Conservation (phyloP, 2,888 invertebrate species). For the Mesorhabditis spiculigera region DNA sequence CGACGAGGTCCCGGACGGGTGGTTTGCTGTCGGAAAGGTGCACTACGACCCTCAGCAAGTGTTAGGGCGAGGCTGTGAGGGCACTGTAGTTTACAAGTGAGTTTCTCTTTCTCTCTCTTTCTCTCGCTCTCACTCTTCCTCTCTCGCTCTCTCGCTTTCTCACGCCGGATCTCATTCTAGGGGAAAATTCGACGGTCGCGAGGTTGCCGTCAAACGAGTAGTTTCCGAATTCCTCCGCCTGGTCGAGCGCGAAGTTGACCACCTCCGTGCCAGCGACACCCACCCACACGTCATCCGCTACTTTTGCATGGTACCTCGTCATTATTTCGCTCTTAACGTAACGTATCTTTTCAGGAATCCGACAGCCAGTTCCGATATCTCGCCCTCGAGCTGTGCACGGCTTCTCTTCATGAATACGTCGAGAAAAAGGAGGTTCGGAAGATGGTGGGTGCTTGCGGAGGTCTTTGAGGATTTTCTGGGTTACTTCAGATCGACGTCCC, state of each 20-base stretch:
- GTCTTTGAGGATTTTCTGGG: no score
- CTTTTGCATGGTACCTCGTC: conserved; percentile 59
- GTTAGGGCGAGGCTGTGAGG: conserved; percentile 93
- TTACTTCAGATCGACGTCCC: not conserved
- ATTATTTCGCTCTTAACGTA: not conserved
- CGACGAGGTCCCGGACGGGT: conserved; percentile 48
- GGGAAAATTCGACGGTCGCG: conserved; percentile 86
- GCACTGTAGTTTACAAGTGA: conserved; percentile 90
- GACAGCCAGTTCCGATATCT: conserved; percentile 93
- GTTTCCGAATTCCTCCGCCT: conserved; percentile 90
- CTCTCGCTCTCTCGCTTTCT: not conserved
- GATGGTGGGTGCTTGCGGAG: conserved; percentile 15
- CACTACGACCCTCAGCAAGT: conserved; percentile 79
- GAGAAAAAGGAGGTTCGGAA: conserved; percentile 48
- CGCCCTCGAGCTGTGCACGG: conserved; percentile 88
- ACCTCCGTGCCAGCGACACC: conserved; percentile 87
- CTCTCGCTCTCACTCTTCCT: not conserved
- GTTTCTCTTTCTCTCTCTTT: conserved; percentile 10
- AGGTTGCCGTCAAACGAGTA: conserved; percentile 90
- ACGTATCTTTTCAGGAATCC: conserved; percentile 68
- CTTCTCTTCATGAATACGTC: conserved; percentile 87
- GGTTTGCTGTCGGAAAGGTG: conserved; percentile 75
- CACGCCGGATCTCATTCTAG: conserved; percentile 64
- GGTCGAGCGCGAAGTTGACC: conserved; percentile 89
- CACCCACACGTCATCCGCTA: conserved; percentile 81